Percentiles rank a stretch among this genome's conserved stretches.
These are phyloP conservation scores for Zosterops lateralis DNA, from an alignment of 2,113 vertebrate genomes.

Conservation along the genomic window DNA sequence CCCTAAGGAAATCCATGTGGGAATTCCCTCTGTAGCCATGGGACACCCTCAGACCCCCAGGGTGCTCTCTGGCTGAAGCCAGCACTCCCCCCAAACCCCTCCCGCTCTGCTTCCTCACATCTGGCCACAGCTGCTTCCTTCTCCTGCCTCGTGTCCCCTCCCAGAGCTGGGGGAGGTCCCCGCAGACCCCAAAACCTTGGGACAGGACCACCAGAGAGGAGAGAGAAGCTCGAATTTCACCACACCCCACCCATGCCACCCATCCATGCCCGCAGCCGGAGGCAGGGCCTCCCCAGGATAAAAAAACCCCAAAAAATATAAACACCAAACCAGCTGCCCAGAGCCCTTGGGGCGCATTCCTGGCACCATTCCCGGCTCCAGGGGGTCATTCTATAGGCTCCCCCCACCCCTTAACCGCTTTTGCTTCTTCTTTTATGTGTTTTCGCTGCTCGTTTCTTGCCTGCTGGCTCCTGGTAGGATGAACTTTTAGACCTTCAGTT, in stretches of 20 bases:
- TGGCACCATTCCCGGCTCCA: neutral
- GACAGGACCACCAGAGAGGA: neutral
- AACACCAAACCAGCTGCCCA: neutral
- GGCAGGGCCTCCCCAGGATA: neutral
- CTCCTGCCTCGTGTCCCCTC: neutral
- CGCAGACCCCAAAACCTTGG: accelerated
- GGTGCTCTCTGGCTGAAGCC: neutral
- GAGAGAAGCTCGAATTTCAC: neutral
- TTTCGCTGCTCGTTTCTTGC: conserved; percentile 75
- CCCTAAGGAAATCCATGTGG: neutral
- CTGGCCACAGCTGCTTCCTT: conserved; percentile 8
- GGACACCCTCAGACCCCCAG: neutral
- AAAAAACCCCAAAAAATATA: too few relatives aligned
- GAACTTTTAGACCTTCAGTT: conserved; percentile 98
- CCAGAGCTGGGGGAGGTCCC: neutral
- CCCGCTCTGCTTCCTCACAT: neutral
- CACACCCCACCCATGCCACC: neutral
- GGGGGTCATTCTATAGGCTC: conserved; percentile 39
- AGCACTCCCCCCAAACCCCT: neutral
- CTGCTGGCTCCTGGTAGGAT: conserved; percentile 86
- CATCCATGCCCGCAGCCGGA: neutral
- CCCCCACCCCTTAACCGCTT: conserved; percentile 79
- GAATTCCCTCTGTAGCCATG: neutral
- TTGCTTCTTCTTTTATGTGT: conserved; percentile 77
- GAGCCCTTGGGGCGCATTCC: neutral